phyloP scores from a whole-genome alignment of 1,140 invertebrate genomes.

The Spodoptera frugiperda region DNA sequence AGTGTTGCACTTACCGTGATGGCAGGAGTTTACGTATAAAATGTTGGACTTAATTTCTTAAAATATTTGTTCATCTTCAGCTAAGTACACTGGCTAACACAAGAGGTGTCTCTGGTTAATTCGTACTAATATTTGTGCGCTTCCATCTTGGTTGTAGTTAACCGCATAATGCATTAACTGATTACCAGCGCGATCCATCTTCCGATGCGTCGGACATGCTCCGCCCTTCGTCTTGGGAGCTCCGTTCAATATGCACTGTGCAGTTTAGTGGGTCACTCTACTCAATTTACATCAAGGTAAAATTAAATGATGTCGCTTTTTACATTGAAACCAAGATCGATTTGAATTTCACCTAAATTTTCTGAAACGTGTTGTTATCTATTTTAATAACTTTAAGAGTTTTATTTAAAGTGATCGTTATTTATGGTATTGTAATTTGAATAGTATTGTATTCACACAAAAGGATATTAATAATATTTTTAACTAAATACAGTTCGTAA shows the following conservation, averaged over 20 bases:
- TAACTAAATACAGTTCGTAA: no score
- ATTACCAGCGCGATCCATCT: slow-evolving; percentile 80
- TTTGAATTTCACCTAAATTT: background rate
- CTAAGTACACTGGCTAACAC: slow-evolving; percentile 10
- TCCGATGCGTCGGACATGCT: slow-evolving; percentile 70
- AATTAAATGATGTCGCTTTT: background rate
- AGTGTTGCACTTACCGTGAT: slow-evolving; percentile 11
- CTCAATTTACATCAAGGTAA: slow-evolving; percentile 21
- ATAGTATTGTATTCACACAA: no score
- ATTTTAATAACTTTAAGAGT: background rate
- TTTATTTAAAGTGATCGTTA: no score
- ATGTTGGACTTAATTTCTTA: slow-evolving; percentile 31
- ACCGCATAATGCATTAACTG: slow-evolving; percentile 83
- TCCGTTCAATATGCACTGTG: slow-evolving; percentile 56
- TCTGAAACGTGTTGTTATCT: background rate
- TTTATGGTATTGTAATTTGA: no score
- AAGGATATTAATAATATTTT: no score
- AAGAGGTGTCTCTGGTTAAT: slow-evolving; percentile 63
- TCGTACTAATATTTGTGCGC: slow-evolving; percentile 71
- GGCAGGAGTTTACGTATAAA: background rate
- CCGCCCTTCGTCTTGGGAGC: slow-evolving; percentile 65
- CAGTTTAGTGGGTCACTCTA: slow-evolving; percentile 35
- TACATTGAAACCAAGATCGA: background rate
- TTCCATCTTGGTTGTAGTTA: slow-evolving; percentile 67
- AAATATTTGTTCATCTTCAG: slow-evolving; percentile 35